Evolutionary conservation across 2,888 invertebrate species (phyloP), one percentile per base, ranked within the genome.

Genomic region (Epistrophe grossulariae): DNA sequence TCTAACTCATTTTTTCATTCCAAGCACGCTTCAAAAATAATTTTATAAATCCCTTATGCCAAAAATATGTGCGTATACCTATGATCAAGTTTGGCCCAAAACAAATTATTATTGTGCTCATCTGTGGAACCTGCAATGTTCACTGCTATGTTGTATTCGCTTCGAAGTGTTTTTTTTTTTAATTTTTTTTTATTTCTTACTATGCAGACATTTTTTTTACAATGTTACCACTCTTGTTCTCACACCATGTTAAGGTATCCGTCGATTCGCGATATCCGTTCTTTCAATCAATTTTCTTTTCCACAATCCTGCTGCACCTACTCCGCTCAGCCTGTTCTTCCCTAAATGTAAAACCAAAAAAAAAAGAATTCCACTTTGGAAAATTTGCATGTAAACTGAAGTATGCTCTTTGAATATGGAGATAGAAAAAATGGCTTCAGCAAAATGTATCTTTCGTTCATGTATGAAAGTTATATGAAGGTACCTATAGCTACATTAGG

Each of bases 201-300:
- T 48, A 13, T 66, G 24, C 19, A 62, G 17, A 38, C 28, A 64
- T 68, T 71, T 80, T 66, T 11, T 72, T 11, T 83, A 35, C 73
- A 72, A 64, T 82, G 59, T 60, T 74, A 79, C 79, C 68, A 79
- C 55, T 70, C 79, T 79, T 70, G 64, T 81, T 81, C 78, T 81
- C 85, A 79, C 81, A 81, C 74, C 73, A 70, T 78, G 72, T 68
- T 60, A 43, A 79, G 80, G 72, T 59, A 78, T 74, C 73, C 62
- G 77, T 77, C 81, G 77, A 85, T 71, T 78, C 73, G 78, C 85
- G 81, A 81, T 81, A 85, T 84, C 72, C 84, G 80, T 73, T 77
- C 77, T 57, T 80, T 80, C 80, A 84, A 84, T 84, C 77, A 80
- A 84, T 80, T 77, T 84, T 70, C 60, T 66, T n/a, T 62, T 72